phyloP scores from a whole-genome alignment of 2,888 invertebrate genomes.

The Priocnemis perturbator region DNA sequence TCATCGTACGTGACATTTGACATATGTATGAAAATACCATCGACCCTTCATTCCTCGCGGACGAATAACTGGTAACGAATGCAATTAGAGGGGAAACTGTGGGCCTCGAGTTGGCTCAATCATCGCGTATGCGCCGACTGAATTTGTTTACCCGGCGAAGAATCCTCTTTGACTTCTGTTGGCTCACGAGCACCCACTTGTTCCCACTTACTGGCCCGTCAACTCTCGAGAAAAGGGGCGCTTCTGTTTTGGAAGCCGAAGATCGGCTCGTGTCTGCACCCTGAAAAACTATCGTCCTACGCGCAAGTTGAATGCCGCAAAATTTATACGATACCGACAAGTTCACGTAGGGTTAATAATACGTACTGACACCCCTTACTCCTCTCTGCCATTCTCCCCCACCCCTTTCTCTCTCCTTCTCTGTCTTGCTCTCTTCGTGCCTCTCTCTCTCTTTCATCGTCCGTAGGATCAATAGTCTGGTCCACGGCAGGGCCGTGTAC shows the following conservation, averaged over 20 bases:
- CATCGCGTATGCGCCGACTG: too few relatives aligned
- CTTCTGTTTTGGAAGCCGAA: neutral
- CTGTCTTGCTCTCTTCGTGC: neutral
- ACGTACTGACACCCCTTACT: conserved; percentile 51
- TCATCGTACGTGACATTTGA: too few relatives aligned
- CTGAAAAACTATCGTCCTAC: neutral
- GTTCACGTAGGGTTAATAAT: conserved; percentile 63
- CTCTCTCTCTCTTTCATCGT: conserved; percentile 22
- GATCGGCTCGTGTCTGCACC: neutral
- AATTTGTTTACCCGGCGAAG: neutral
- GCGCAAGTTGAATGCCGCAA: conserved; percentile 26
- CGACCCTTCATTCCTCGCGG: too few relatives aligned
- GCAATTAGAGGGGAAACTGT: too few relatives aligned
- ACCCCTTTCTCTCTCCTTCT: conserved; percentile 18
- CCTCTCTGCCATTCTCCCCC: conserved; percentile 19
- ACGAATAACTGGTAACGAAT: too few relatives aligned
- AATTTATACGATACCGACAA: conserved; percentile 52
- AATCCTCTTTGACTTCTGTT: conserved; percentile 2
- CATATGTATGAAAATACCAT: too few relatives aligned
- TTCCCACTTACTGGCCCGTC: neutral
- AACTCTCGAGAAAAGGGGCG: neutral
- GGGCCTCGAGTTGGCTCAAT: too few relatives aligned
- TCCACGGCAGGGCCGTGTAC: conserved; percentile 65
- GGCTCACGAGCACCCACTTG: neutral
- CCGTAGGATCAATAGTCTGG: conserved; percentile 70